Evolutionary conservation across 2,888 invertebrate species (phyloP), one percentile per base, ranked within the genome.

Genomic region (Noctua pronuba): DNA sequence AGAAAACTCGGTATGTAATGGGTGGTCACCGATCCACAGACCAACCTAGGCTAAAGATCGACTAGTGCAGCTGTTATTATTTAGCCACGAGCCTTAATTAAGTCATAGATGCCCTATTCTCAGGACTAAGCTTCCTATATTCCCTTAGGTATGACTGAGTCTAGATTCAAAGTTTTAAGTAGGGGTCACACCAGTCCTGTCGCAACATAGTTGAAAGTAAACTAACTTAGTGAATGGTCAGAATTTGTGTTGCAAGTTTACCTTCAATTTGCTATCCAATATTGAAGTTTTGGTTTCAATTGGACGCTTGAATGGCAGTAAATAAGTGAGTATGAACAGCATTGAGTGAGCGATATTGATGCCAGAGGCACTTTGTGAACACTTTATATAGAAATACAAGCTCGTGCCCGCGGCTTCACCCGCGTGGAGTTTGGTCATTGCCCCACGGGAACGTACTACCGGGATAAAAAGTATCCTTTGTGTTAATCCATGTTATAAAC

Each of bases 181-280:
- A 28, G n/a, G 65, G 69, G 31, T 66, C 77, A 69, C 58, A 18
- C 0, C 8, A 16, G 41, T 62, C 55, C 28, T 55, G 55, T 65
- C n/a, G 21, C 28, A 76, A 83, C 46, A 60, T 11, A 67, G 28
- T 69, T 82, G 24, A 64, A 71, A 80, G 35, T 65, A 13, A 73
- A 68, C 52, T 55, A 60, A 77, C 6, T 84, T 46, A 60, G 4
- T 68, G 52, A 80, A 77, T 77, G 58, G 66, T 67, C 64, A 65
- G 41, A 79, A 77, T 79, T 86, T 76, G 74, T 74, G 52, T 85
- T 58, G 24, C 44, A 65, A 76, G 76, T 77, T 83, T n/a, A 62
- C n/a, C 52, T 69, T 65, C 38, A 69, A 76, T 79, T 79, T 74
- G 35, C 41, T 11, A 6, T 65, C 79, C 74, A 82, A 76, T 85